Evolutionary conservation across 2,888 invertebrate genomes (phyloP).

Genomic region (Ommatoiulus sabulosus): DNA sequence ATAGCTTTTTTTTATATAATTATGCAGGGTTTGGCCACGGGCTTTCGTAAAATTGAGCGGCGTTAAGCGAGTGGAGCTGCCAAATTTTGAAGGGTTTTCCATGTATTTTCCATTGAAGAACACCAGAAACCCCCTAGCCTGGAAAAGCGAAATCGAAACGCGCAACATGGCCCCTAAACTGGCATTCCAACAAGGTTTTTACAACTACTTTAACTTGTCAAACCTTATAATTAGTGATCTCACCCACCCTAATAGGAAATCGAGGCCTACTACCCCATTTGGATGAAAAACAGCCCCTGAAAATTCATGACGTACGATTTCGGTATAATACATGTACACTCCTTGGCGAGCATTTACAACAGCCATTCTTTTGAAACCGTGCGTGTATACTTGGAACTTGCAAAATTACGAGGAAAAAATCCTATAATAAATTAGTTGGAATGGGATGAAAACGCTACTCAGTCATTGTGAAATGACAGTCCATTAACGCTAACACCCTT

Average conservation of each 20-base stretch:
- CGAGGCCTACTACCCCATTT: slow-evolving; percentile 1
- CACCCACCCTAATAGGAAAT: slow-evolving; percentile 31
- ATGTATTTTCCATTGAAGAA: slow-evolving; percentile 40
- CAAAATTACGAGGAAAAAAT: no score
- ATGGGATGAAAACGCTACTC: no score
- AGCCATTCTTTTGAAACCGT: no score
- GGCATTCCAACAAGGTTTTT: slow-evolving; percentile 37
- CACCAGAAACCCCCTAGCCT: background rate
- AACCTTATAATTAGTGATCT: slow-evolving; percentile 24
- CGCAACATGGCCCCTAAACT: slow-evolving; percentile 31
- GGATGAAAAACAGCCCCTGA: background rate
- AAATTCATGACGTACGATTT: background rate
- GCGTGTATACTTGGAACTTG: no score
- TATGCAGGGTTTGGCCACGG: slow-evolving; percentile 24
- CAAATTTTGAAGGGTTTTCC: slow-evolving; percentile 3
- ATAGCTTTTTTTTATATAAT: background rate
- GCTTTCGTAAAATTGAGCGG: background rate
- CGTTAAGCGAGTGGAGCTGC: slow-evolving; percentile 4
- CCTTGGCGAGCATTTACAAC: no score
- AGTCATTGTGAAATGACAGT: no score
- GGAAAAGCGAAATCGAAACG: background rate
- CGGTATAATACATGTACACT: background rate
- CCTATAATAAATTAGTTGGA: no score
- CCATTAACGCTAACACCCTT: no score
- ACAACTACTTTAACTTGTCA: slow-evolving; percentile 35